Percentiles rank a stretch among this genome's conserved stretches.
Evolutionary conservation across 1,140 invertebrate genomes (phyloP).

Genomic region (Microplitis mediator): DNA sequence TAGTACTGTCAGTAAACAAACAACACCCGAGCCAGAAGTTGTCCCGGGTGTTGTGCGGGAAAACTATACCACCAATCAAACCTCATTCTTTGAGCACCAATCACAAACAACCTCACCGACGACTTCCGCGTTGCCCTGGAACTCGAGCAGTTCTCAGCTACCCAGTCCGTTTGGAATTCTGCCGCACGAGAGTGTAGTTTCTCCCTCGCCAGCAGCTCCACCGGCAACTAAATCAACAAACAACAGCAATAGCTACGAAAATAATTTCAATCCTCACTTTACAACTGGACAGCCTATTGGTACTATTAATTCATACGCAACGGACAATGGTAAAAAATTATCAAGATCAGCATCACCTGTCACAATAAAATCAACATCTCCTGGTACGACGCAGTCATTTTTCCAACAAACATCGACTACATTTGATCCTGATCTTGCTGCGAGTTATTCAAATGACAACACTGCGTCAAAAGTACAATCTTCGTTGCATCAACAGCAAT

Average conservation of each 20-base stretch:
- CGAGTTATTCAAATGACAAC: constrained; percentile 46
- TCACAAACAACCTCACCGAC: constrained; percentile 61
- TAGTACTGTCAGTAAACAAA: constrained; percentile 49
- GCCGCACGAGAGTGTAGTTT: constrained; percentile 77
- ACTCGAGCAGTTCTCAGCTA: constrained; percentile 68
- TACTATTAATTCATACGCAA: constrained; percentile 64
- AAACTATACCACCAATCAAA: constrained; percentile 65
- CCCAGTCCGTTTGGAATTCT: constrained; percentile 77
- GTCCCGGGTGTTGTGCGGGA: constrained; percentile 48
- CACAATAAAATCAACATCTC: constrained; percentile 46
- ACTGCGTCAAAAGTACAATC: constrained; percentile 48
- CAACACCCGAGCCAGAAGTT: constrained; percentile 65
- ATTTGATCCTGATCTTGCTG: constrained; percentile 55
- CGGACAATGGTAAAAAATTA: too few species aligned
- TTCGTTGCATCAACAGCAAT: constrained; percentile 62
- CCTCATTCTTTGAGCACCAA: constrained; percentile 71
- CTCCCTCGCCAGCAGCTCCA: constrained; percentile 69
- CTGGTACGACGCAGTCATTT: constrained; percentile 59
- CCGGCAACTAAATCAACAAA: constrained; percentile 61
- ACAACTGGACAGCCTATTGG: constrained; percentile 67
- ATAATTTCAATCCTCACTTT: constrained; percentile 71
- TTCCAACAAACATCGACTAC: constrained; percentile 67
- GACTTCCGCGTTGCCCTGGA: constrained; percentile 65
- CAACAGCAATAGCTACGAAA: constrained; percentile 64
- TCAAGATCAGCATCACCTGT: constrained; percentile 60